Evolutionary conservation across 2,888 invertebrate genomes (phyloP).

Genomic region (Protonemura montana): DNA sequence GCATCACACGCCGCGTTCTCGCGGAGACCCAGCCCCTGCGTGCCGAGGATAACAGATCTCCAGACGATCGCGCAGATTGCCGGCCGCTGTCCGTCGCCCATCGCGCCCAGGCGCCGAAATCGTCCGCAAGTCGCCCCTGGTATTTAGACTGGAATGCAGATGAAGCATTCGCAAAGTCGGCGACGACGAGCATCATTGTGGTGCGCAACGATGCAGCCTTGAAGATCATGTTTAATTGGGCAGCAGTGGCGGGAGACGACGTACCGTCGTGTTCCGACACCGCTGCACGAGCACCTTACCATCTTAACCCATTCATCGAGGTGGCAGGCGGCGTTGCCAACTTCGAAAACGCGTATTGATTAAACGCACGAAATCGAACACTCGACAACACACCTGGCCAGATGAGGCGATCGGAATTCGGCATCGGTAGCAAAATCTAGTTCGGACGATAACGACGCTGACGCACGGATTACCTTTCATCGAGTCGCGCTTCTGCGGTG

Average conservation of each 20-base stretch:
- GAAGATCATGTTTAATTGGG: constrained; percentile 27
- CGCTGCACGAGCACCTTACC: too few species aligned
- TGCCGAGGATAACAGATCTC: not conserved
- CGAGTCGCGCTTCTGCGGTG: not conserved
- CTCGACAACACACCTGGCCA: not conserved
- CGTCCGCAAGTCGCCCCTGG: not conserved
- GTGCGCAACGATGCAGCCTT: not conserved
- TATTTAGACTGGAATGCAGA: not conserved
- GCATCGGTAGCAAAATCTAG: not conserved
- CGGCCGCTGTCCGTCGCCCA: not conserved
- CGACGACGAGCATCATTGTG: not conserved
- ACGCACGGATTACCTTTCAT: too few species aligned
- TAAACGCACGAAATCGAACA: not conserved
- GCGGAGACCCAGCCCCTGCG: too few species aligned
- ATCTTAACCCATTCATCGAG: too few species aligned
- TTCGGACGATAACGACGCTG: not conserved
- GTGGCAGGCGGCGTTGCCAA: too few species aligned
- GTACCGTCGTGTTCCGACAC: too few species aligned
- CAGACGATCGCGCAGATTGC: not conserved
- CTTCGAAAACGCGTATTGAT: too few species aligned
- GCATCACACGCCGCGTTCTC: too few species aligned
- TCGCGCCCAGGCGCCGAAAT: not conserved
- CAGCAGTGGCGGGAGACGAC: not conserved
- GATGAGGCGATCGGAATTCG: not conserved
- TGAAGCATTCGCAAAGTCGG: not conserved